Evolutionary conservation across 2,797 vertebrate genomes (phyloP).

Genomic region (Notamacropus eugenii): DNA sequence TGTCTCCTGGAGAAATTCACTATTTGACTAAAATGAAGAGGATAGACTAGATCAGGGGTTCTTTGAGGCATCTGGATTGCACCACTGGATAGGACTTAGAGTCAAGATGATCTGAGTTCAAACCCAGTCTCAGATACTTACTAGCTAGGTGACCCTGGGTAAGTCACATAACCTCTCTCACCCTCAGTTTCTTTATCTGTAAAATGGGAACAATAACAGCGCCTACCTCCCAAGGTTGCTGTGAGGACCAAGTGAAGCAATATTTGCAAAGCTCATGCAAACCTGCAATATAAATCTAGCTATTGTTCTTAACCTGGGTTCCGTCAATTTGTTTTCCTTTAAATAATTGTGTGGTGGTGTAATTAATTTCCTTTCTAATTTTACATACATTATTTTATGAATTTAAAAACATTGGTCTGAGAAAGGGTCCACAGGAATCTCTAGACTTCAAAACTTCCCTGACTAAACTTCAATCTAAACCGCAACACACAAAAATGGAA

Average conservation of each 20-base stretch:
- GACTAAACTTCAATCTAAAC: not conserved
- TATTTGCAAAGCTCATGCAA: not conserved
- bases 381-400: not conserved
- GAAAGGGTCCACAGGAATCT: not conserved
- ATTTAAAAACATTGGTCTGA: not conserved
- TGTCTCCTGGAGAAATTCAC: not conserved
- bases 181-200: not conserved
- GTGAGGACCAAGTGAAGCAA: not conserved
- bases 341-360: not conserved
- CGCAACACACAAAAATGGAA: not conserved
- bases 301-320: not conserved
- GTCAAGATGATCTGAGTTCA: not conserved
- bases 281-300: not conserved
- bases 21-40: not conserved
- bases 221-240: not conserved
- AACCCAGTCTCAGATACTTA: not conserved
- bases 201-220: not conserved
- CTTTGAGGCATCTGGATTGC: not conserved
- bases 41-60: not conserved
- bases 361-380: not conserved
- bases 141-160: not conserved
- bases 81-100: not conserved
- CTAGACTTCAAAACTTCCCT: not conserved
- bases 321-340: not conserved
- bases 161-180: not conserved